phyloP scores from a whole-genome alignment of 2,113 vertebrate genomes.

The Octodon degus region DNA sequence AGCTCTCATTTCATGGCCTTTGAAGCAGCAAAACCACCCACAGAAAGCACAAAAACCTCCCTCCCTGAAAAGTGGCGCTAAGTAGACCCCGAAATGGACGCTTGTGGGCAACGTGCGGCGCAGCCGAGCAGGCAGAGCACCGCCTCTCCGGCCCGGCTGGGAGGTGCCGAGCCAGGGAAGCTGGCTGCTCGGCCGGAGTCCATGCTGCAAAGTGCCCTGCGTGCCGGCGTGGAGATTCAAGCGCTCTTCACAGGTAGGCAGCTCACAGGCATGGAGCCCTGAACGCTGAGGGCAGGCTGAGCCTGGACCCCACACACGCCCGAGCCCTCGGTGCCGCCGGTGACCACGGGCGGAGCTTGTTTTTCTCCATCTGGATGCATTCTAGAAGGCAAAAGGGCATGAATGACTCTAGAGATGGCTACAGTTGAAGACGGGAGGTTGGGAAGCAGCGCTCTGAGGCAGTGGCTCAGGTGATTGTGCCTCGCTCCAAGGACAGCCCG shows the following conservation, averaged over 20 bases:
- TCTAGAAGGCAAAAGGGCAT: not conserved
- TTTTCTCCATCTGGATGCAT: not conserved
- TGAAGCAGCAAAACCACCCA: not conserved
- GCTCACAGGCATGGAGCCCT: not conserved
- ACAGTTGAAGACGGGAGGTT: not conserved
- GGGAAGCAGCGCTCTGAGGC: not conserved
- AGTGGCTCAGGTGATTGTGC: not conserved
- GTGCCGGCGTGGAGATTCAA: not conserved
- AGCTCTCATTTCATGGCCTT: not conserved
- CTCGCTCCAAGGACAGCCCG: not conserved
- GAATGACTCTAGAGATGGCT: not conserved
- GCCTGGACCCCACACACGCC: not conserved
- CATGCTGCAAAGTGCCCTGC: not conserved
- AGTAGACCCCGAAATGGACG: not conserved
- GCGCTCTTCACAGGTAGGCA: not conserved
- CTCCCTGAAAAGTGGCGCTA: not conserved
- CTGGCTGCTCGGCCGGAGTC: not conserved
- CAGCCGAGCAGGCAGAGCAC: not conserved
- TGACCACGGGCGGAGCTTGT: not conserved
- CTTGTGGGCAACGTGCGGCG: not conserved
- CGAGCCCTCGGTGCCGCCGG: not conserved
- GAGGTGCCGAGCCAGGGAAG: not conserved
- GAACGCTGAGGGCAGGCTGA: not conserved
- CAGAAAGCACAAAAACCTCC: not conserved
- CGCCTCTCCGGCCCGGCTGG: not conserved